These are phyloP conservation scores for Punctoribates punctum DNA, from an alignment of 2,888 invertebrate genomes.

Conservation along the genomic window DNA sequence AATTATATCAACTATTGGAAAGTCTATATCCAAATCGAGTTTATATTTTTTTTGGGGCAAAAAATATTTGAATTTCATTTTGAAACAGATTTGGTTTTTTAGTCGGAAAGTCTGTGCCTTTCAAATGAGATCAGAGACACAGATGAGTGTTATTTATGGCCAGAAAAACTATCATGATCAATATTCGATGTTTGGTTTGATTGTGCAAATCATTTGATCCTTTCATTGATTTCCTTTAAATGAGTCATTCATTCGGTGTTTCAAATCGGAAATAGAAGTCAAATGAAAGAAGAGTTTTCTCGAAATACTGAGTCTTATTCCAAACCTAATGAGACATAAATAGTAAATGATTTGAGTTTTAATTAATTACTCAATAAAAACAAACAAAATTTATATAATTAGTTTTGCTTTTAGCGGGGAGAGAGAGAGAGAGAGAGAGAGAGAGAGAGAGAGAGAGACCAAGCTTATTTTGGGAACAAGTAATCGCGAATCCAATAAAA, in stretches of 20 bases:
- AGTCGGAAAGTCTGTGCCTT: neutral
- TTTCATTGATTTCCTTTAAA: neutral
- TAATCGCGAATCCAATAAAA: neutral
- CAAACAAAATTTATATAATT: neutral
- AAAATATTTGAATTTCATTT: neutral
- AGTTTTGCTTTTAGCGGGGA: neutral
- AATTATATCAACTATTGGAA: neutral
- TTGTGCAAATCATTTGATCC: neutral
- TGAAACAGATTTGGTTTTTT: neutral
- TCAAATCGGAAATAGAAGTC: neutral
- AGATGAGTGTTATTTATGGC: neutral
- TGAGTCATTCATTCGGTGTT: neutral
- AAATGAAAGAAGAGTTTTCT: neutral
- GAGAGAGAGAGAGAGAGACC: neutral
- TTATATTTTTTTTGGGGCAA: neutral
- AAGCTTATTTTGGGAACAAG: neutral
- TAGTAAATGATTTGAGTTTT: neutral
- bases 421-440: neutral
- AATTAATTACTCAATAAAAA: neutral
- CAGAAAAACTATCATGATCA: neutral
- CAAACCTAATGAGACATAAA: neutral
- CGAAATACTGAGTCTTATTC: neutral
- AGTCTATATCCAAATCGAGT: neutral
- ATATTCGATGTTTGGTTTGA: neutral
- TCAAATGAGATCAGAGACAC: neutral